Base-by-base conservation (phyloP, 2,888 invertebrate species). In the Panopea generosa region DNA sequence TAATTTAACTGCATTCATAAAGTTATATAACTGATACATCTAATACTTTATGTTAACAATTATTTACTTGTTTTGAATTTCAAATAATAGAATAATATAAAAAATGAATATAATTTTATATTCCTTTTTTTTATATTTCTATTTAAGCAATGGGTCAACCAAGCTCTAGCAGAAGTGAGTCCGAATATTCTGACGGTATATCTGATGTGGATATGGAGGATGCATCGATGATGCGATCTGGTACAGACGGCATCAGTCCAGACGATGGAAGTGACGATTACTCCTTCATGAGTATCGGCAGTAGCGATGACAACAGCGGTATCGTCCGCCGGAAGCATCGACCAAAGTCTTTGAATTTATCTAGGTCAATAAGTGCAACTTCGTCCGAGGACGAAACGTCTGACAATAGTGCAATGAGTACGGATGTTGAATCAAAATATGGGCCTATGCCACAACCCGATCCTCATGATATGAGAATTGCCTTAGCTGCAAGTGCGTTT, bases 151-250 rank as follows among this genome's bases (percentile, higher is more conserved):
- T 82, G 73, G 80, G 82, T n/a, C 73, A 80, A 24, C 72, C 77
- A 52, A 72, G 70, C 49, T 86, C 89, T 7, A 33, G 33, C 33
- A 83, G 86, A 52, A 90, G 90, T 75, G 90, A 90, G 57, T 89
- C 90, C 0, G 90, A 90, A 38, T 85, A 85, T 57, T 90, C 90
- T 2, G 89, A 88, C 56, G 74, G 85, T 22, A 73, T 83, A 2
- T 89, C 89, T 0, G 90, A 90, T 53, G 84, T 89, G 16, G 89
- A 90, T 71, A 87, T 87, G 85, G 88, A 87, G 59, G 89, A 89
- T 57, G 79, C 87, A 24, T 86, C 87, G 11, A 84, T 85, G 66
- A 82, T 86, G 50, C 77, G 87, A 50, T 84, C 84, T 14, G 85
- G 84, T 7, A 86, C 85, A 29, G 87, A 87, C 40, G 86, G 86